Evolutionary conservation across 2,888 invertebrate genomes (phyloP), one percentile per base, ranked within the genome.

Genomic region (Idaea straminata): DNA sequence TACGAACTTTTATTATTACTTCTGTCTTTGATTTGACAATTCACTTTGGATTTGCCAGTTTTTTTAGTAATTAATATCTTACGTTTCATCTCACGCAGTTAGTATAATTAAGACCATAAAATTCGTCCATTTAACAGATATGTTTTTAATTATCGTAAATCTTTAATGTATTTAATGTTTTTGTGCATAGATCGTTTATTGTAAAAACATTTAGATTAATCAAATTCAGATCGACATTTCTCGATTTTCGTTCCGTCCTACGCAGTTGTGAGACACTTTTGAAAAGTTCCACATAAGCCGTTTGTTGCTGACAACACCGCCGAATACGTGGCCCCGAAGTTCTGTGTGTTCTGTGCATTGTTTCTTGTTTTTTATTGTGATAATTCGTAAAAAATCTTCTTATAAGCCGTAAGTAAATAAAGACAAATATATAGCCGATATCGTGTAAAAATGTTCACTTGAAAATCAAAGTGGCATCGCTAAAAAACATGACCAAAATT

Each of bases 211-310:
- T 3, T 47, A 7, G 5, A 13, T 0, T 13, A 47, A 47, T 47
- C 47, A 47, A 47, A 7, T 5, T 4, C 47, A 13, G 6, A 47
- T 4, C 3, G 15, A 36, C 57, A 34, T 10, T 15, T 15, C 16
- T 3, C 1, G 5, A 5, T 6, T 16, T 64, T 66, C 84, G 82
- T 80, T 90, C 72, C 85, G 10, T 80, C 79, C 5, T n/a, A 85
- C 79, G 81, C 68, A 72, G 35, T 13, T 0, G 1, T 5, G n/a
- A 34, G 69, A 68, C 73, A 76, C 69, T 81, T 83, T 82, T 82
- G 78, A 90, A 88, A 93, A 93, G 88, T 92, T 93, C 93, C 93
- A 93, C 93, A 93, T 93, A 90, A 83, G 88, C 91, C 85, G 76
- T 79, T 76, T 78, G 68, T 70, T 68, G 69, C 83, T 92, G 92